Conservation (phyloP, 2,888 invertebrate genomes). For the Hybos culiciformis region DNA sequence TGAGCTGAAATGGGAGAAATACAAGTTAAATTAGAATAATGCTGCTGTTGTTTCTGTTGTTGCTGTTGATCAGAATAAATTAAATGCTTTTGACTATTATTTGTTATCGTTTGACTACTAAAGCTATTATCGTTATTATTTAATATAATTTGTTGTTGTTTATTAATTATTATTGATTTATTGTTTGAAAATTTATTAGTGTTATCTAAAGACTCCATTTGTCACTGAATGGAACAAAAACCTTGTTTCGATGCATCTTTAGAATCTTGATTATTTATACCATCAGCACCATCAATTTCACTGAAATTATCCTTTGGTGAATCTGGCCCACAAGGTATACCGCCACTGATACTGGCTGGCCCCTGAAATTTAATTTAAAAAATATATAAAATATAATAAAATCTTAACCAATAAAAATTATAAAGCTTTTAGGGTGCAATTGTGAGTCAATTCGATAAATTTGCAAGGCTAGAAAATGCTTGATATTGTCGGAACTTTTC, state of each 20-base stretch:
- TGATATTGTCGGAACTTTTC: too few relatives aligned
- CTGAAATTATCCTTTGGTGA: constrained; percentile 50
- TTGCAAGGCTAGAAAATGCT: too few relatives aligned
- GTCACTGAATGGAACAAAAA: constrained; percentile 66
- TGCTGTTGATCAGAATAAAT: constrained; percentile 14
- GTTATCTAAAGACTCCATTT: constrained; percentile 43
- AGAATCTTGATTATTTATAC: too few relatives aligned
- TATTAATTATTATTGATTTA: constrained; percentile 15
- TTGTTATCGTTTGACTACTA: constrained; percentile 37
- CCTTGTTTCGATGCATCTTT: constrained; percentile 54
- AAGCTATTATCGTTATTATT: constrained; percentile 27
- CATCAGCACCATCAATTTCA: constrained; percentile 43
- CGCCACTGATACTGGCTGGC: constrained; percentile 30
- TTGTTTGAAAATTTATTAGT: constrained; percentile 38
- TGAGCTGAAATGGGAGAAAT: constrained; percentile 16
- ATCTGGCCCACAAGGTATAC: constrained; percentile 46
- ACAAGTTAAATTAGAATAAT: constrained; percentile 14
- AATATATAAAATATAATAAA: too few relatives aligned
- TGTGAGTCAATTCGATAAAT: too few relatives aligned
- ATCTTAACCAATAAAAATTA: too few relatives aligned
- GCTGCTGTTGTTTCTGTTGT: constrained; percentile 15
- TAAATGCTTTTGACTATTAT: constrained; percentile 23
- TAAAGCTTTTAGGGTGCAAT: too few relatives aligned
- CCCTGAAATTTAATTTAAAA: too few relatives aligned
- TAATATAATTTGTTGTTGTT: too few relatives aligned